Conservation (phyloP, 2,888 invertebrate species). For the Pseudanteris insignis region DNA sequence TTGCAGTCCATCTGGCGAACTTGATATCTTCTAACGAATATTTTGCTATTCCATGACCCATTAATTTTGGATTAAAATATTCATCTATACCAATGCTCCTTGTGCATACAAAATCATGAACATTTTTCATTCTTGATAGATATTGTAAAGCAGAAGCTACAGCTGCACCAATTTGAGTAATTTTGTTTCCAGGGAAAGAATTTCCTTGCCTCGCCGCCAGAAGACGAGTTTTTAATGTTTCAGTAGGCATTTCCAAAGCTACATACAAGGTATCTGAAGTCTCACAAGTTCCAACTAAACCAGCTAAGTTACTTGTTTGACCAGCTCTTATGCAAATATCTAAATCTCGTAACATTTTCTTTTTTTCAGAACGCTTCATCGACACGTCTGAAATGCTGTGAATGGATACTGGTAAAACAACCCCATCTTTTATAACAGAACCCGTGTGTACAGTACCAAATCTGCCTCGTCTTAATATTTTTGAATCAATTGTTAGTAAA, state of each 20-base stretch:
- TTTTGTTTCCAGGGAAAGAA: slow-evolving; percentile 57
- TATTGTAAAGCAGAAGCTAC: slow-evolving; percentile 68
- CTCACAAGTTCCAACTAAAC: slow-evolving; percentile 82
- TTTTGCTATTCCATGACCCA: slow-evolving; percentile 79
- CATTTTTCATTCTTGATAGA: slow-evolving; percentile 68
- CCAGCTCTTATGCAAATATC: slow-evolving; percentile 77
- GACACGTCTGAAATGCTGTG: slow-evolving; percentile 74
- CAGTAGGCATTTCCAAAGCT: slow-evolving; percentile 75
- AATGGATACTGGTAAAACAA: slow-evolving; percentile 70
- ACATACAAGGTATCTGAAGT: slow-evolving; percentile 79
- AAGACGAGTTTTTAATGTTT: slow-evolving; percentile 77
- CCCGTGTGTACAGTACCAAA: slow-evolving; percentile 83
- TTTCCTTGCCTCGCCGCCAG: slow-evolving; percentile 57
- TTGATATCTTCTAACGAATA: slow-evolving; percentile 76
- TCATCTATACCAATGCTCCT: slow-evolving; percentile 76
- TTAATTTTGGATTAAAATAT: slow-evolving; percentile 76
- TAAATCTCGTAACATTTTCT: slow-evolving; percentile 75
- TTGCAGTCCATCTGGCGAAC: slow-evolving; percentile 81
- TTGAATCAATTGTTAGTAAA: slow-evolving; percentile 76
- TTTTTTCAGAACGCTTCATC: slow-evolving; percentile 69
- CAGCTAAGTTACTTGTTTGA: slow-evolving; percentile 77
- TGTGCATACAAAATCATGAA: slow-evolving; percentile 79
- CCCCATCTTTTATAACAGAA: slow-evolving; percentile 72
- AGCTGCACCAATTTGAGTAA: slow-evolving; percentile 65
- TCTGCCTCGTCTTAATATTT: slow-evolving; percentile 77